phyloP scores from a whole-genome alignment of 2,888 invertebrate species.

The Pseudococcus longispinus region DNA sequence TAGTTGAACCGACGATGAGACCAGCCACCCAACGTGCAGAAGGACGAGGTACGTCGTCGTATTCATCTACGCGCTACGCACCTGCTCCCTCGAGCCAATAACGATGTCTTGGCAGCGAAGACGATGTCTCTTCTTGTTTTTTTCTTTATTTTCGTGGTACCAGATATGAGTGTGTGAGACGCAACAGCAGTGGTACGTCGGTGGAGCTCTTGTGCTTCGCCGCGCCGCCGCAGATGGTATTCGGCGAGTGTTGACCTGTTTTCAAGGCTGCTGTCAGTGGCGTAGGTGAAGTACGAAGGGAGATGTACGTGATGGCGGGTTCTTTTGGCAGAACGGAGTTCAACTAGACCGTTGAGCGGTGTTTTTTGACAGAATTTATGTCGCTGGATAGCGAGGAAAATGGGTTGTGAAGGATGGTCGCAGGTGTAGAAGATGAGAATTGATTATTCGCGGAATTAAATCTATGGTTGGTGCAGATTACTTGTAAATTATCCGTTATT shows the following conservation, averaged over 20 bases:
- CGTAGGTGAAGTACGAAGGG: neutral
- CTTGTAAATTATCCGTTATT: neutral
- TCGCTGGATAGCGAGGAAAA: no score
- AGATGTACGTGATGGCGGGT: neutral
- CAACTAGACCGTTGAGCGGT: neutral
- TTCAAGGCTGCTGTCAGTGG: neutral
- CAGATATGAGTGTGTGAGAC: neutral
- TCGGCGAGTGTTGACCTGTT: neutral
- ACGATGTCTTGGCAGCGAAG: neutral
- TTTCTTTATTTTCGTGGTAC: neutral
- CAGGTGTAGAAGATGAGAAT: neutral
- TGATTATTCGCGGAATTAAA: no score
- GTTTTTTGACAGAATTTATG: neutral
- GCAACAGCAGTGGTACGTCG: neutral
- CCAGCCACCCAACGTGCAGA: neutral
- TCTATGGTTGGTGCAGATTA: no score
- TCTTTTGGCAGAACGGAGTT: neutral
- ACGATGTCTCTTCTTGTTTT: neutral
- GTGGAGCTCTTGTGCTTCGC: neutral
- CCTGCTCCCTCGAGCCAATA: neutral
- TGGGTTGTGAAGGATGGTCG: no score
- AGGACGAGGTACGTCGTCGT: neutral
- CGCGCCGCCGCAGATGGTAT: neutral
- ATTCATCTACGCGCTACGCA: neutral
- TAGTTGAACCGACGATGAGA: neutral